Conservation (phyloP, 2,113 vertebrate species). For the Proteles cristata region DNA sequence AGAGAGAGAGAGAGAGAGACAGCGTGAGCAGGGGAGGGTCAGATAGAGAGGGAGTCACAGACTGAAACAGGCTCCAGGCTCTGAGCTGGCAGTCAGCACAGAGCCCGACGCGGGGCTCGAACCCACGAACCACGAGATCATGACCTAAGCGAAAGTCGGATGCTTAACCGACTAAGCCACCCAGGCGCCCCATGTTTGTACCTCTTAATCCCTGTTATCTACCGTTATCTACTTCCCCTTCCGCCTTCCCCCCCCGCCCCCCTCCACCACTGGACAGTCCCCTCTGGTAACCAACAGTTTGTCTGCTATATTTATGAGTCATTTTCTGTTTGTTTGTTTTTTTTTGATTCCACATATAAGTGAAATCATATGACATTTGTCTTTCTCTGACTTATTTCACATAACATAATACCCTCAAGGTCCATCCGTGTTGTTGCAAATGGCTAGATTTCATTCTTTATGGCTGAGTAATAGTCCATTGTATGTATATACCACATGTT, state of each 20-base stretch:
- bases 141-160: no score
- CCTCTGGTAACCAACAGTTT: not conserved
- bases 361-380: not conserved
- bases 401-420: not conserved
- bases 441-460: not conserved
- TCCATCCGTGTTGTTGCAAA: not conserved
- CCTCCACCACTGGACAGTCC: no score
- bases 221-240: not conserved
- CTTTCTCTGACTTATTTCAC: not conserved
- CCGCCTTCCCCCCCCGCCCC: no score
- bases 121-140: no score
- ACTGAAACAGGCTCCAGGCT: no score
- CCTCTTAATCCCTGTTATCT: not conserved
- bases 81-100: no score
- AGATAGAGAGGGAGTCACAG: no score
- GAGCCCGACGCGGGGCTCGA: no score
- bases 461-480: not conserved
- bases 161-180: no score
- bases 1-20: no score
- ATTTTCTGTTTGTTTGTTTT: not conserved
- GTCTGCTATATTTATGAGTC: not conserved
- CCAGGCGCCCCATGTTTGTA: no score
- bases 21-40: no score
- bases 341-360: not conserved
- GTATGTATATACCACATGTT: not conserved